Evolutionary conservation across 2,113 vertebrate species (phyloP).

Genomic region (Pogona vitticeps): DNA sequence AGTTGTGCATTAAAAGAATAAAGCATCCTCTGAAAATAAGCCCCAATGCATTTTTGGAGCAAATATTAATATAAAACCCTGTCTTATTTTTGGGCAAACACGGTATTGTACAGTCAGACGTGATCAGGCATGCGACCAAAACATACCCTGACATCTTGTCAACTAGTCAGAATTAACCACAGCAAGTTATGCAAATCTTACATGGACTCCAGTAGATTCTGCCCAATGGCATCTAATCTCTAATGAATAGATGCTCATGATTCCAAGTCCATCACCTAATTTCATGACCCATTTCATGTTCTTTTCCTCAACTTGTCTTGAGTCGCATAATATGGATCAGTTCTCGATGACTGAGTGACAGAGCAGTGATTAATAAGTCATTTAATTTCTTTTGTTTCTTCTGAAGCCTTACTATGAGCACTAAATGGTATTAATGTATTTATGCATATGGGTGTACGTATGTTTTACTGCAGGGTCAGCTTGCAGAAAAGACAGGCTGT

Average conservation of each 20-base stretch:
- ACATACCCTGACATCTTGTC: too few species aligned
- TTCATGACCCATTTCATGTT: background rate
- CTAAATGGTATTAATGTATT: conserved; percentile 39
- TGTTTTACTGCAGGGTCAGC: conserved; percentile 64
- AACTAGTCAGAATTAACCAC: too few species aligned
- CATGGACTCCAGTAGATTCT: too few species aligned
- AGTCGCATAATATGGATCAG: background rate
- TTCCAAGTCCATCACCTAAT: background rate
- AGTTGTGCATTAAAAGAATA: too few species aligned
- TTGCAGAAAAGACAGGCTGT: conserved; percentile 90
- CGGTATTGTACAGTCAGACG: too few species aligned
- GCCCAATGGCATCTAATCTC: background rate
- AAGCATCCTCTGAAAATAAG: too few species aligned
- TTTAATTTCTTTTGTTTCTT: background rate
- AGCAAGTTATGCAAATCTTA: too few species aligned
- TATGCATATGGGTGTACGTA: background rate
- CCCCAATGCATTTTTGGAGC: too few species aligned
- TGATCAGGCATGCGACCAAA: too few species aligned
- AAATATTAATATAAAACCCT: too few species aligned
- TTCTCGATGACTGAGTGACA: background rate
- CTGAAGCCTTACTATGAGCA: background rate
- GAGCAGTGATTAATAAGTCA: background rate
- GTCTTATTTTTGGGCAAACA: too few species aligned
- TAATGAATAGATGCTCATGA: background rate
- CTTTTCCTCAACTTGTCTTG: background rate